A percentile compares a stretch with the other conserved stretches of the same genome.
These are phyloP conservation scores for Toxonevra muliebris DNA, from an alignment of 2,888 invertebrate species.

Conservation along the genomic window DNA sequence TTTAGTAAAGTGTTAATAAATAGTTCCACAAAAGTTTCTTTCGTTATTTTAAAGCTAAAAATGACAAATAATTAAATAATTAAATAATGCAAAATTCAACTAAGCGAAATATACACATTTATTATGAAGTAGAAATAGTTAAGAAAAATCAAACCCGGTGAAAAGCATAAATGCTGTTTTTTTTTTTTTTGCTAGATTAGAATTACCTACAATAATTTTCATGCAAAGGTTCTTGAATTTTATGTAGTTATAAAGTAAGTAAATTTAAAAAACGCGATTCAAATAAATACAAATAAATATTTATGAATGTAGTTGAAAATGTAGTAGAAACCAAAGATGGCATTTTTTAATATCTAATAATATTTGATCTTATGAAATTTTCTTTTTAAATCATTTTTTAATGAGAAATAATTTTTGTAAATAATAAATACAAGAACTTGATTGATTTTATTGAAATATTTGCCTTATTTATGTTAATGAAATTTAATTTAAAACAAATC, in stretches of 20 bases:
- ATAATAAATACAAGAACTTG: conserved; percentile 5
- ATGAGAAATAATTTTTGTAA: background rate
- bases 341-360: conserved; percentile 25
- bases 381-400: too few species aligned
- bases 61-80: conserved; percentile 18
- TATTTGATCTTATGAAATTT: too few species aligned
- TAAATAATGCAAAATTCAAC: background rate
- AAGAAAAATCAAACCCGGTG: conserved; percentile 7
- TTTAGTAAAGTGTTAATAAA: background rate
- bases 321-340: conserved; percentile 37
- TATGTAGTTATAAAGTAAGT: too few species aligned
- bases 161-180: conserved; percentile 11
- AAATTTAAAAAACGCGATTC: background rate
- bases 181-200: too few species aligned
- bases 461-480: conserved; percentile 11
- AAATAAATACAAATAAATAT: background rate
- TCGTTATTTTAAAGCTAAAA: background rate
- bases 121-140: background rate
- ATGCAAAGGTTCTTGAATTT: too few species aligned
- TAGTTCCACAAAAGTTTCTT: background rate
- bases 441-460: conserved; percentile 16
- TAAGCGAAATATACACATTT: too few species aligned
- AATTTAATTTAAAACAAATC: background rate
- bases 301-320: conserved; percentile 12
- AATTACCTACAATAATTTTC: too few species aligned